These are phyloP conservation scores for Orthosia gracilis DNA, from an alignment of 2,888 invertebrate species.

Conservation along the genomic window DNA sequence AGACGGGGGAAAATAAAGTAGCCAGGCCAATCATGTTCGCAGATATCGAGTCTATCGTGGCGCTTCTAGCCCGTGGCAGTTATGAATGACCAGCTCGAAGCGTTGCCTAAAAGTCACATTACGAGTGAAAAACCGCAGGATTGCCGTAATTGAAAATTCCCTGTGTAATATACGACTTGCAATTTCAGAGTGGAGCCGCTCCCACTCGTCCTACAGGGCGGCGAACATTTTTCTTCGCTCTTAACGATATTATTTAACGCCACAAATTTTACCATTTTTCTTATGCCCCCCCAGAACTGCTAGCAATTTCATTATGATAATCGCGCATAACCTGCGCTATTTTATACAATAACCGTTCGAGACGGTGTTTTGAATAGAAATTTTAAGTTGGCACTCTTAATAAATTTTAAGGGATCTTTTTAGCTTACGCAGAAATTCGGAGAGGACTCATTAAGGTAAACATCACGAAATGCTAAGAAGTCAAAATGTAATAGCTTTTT, in stretches of 20 bases:
- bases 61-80: constrained; percentile 71
- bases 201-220: constrained; percentile 81
- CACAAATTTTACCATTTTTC: constrained; percentile 90
- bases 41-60: constrained; percentile 61
- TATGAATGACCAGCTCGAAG: constrained; percentile 86
- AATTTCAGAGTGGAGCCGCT: constrained; percentile 85
- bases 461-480: constrained; percentile 58
- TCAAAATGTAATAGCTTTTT: constrained; percentile 62
- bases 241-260: constrained; percentile 90
- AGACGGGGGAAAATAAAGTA: constrained; percentile 44
- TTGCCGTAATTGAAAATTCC: constrained; percentile 91
- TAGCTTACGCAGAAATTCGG: constrained; percentile 54
- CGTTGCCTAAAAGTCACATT: constrained; percentile 89
- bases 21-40: constrained; percentile 42
- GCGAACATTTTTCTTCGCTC: constrained; percentile 86
- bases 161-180: constrained; percentile 90
- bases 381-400: constrained; percentile 68
- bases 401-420: constrained; percentile 66
- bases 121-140: constrained; percentile 91
- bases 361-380: constrained; percentile 73
- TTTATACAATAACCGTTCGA: constrained; percentile 74
- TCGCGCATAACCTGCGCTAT: constrained; percentile 83
- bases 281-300: constrained; percentile 80
- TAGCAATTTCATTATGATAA: constrained; percentile 90
- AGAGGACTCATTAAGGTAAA: constrained; percentile 65